A percentile compares a stretch with the other conserved stretches of the same genome.
Conservation (phyloP, 2,888 invertebrate genomes). For the Lordiphosa andalusiaca region DNA sequence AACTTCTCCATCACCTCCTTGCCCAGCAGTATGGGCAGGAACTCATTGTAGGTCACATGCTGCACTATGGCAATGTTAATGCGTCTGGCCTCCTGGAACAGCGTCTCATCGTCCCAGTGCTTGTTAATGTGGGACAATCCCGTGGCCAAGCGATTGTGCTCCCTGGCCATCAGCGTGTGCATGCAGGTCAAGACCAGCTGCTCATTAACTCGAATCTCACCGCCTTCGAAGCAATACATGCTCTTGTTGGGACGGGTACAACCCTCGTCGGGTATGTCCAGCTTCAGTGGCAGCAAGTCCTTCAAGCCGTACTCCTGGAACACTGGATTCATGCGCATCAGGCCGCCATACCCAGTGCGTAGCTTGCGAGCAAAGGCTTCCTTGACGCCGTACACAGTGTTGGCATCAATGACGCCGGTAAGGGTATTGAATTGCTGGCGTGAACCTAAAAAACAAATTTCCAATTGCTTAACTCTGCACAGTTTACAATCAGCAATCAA, state of each 20-base stretch:
- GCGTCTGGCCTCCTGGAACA: constrained; percentile 92
- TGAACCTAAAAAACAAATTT: constrained; percentile 12
- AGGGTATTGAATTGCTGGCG: constrained; percentile 92
- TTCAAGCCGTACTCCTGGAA: constrained; percentile 93
- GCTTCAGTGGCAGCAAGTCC: constrained; percentile 91
- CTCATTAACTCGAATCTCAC: constrained; percentile 95
- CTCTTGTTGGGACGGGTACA: constrained; percentile 93
- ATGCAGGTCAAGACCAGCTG: constrained; percentile 93
- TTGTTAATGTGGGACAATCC: constrained; percentile 90
- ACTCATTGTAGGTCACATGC: constrained; percentile 94
- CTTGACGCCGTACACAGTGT: constrained; percentile 93
- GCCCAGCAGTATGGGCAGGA: constrained; percentile 92
- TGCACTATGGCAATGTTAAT: constrained; percentile 93
- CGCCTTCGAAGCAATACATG: constrained; percentile 96
- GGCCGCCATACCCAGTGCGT: constrained; percentile 90
- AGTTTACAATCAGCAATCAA: constrained; percentile 3
- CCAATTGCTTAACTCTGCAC: too few relatives aligned
- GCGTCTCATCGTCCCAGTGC: constrained; percentile 95
- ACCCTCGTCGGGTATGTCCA: constrained; percentile 95
- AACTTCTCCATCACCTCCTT: constrained; percentile 96
- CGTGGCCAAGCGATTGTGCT: constrained; percentile 92
- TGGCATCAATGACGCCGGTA: constrained; percentile 92
- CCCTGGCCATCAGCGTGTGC: constrained; percentile 94
- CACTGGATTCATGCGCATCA: constrained; percentile 92
- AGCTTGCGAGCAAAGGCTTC: constrained; percentile 91